Base-by-base conservation (phyloP, 35 echinoderm and acorn worm species). In the Heliocidaris tuberculata region DNA sequence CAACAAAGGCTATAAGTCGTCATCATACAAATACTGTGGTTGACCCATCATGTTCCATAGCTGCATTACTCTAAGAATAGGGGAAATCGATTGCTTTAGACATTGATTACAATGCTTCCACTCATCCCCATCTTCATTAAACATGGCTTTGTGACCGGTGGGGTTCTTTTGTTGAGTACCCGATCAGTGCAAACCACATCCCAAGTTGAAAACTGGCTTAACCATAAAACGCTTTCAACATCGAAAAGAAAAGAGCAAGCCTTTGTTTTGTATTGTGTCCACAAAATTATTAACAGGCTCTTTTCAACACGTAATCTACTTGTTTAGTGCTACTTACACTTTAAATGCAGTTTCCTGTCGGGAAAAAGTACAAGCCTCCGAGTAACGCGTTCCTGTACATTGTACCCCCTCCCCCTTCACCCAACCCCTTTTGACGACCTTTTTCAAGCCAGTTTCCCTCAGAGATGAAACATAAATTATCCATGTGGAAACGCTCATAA, bases 121-220 rank as follows among this genome's bases (percentile, higher is more conserved):
- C 31, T 89, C 31, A 89, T 88, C 86, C 86, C 60, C 30, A 48
- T 88, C 86, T 88, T 42, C 86, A 6, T 88, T 88, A 88, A 88
- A 88, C 86, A 88, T 88, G 86, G 10, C 86, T 32, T 88, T 88
- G 0, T 88, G 11, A 88, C 16, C 30, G 16, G 31, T 48, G 10
- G 16, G 86, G 47, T 32, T 24, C 86, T 21, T 88, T 88, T 88
- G 86, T 88, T 88, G 2, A 88, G 27, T 21, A 7, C 16, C 86
- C 47, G 31, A 48, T 13, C 86, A 15, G 86, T 31, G 30, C 31
- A 88, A 88, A 88, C 86, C 86, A 21, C 86, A 88, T 35, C 9
- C 60, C 86, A 13, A 12, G 86, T 30, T 24, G 10, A 88, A 88
- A 13, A 42, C 60, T 42, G 86, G 86, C 86, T 48, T 17, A 52